A percentile compares a stretch with the other conserved stretches of the same genome.
phyloP scores from a whole-genome alignment of 2,113 vertebrate genomes.

The Eclectus roratus region DNA sequence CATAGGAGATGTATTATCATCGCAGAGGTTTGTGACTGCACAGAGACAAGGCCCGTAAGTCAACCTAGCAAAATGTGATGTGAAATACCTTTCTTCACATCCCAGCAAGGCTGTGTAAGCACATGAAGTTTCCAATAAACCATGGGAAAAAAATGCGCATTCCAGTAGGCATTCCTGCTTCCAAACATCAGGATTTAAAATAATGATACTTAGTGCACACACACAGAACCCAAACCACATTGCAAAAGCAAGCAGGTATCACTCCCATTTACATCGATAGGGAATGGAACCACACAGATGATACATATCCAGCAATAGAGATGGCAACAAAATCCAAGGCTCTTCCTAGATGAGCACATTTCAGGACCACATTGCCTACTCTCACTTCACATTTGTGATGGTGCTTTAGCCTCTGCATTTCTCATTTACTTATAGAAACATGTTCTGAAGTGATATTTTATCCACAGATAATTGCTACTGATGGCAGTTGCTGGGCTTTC shows the following conservation, averaged over 20 bases:
- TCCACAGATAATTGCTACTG: neutral
- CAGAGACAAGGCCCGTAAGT: neutral
- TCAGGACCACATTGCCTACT: neutral
- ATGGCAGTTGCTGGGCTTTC: neutral
- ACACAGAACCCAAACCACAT: neutral
- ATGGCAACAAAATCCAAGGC: neutral
- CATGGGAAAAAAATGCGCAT: neutral
- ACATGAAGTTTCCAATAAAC: neutral
- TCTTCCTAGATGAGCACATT: neutral
- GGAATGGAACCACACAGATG: neutral
- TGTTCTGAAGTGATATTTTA: neutral
- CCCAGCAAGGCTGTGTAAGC: neutral
- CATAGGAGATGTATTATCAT: neutral
- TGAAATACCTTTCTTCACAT: neutral
- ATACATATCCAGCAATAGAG: neutral
- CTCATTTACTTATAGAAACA: neutral
- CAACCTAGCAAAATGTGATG: neutral
- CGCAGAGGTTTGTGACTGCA: neutral
- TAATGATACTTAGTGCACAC: neutral
- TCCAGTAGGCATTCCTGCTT: neutral
- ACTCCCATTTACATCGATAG: accelerated
- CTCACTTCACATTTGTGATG: neutral
- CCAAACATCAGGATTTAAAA: neutral
- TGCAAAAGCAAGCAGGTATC: neutral
- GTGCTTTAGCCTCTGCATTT: neutral